A percentile compares a stretch with the other conserved stretches of the same genome.
phyloP scores from a whole-genome alignment of 1,140 invertebrate genomes.

The Idris sp. region DNA sequence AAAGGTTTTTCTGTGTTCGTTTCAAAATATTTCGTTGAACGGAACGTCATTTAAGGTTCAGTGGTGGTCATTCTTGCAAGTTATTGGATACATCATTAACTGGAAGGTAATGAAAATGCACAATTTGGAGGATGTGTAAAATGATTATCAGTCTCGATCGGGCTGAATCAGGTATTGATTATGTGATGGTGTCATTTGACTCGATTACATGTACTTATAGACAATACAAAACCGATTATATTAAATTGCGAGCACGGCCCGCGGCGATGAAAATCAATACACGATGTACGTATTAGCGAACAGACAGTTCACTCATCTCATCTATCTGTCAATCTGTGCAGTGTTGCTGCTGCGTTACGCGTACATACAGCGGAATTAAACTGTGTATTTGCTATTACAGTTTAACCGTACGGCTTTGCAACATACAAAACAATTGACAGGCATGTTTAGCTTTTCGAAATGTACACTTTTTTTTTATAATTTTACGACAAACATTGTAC shows the following conservation, averaged over 20 bases:
- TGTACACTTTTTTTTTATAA: too few relatives aligned
- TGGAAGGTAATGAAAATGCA: conserved; percentile 45
- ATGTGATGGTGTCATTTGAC: conserved; percentile 64
- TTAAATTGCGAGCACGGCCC: conserved; percentile 61
- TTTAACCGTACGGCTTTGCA: too few relatives aligned
- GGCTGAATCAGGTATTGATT: conserved; percentile 60
- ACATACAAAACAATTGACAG: too few relatives aligned
- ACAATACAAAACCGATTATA: conserved; percentile 69
- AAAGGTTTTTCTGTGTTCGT: too few relatives aligned
- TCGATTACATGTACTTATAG: conserved; percentile 61
- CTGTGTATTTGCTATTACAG: conserved; percentile 22
- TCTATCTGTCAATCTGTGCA: conserved; percentile 29
- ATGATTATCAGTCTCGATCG: conserved; percentile 50
- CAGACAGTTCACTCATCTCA: conserved; percentile 7
- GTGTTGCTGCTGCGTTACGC: conserved; percentile 5
- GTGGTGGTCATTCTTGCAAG: conserved; percentile 7
- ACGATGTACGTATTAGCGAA: conserved; percentile 15
- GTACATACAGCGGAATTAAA: background rate
- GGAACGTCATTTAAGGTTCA: too few relatives aligned
- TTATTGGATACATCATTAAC: conserved; percentile 32
- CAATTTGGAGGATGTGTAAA: conserved; percentile 44
- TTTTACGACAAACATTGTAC: too few relatives aligned
- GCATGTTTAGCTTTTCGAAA: too few relatives aligned
- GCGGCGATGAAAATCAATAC: conserved; percentile 71
- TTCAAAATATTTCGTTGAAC: too few relatives aligned